Base-by-base conservation (phyloP, 2,888 invertebrate species). In the Diogma glabrata region DNA sequence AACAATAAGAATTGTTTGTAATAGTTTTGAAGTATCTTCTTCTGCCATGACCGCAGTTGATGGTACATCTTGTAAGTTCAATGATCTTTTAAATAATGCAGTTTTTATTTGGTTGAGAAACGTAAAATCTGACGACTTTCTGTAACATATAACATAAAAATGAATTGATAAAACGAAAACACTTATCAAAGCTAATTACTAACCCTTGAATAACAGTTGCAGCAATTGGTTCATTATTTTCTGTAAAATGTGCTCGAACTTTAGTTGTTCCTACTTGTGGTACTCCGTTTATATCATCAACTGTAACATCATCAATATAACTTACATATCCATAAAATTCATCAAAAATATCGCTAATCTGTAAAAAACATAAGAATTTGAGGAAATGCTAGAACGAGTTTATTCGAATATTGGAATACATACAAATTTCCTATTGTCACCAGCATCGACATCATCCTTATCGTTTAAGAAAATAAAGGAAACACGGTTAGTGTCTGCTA, bases 241-340 rank as follows among this genome's bases (percentile, higher is more conserved):
- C 61, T 14, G 81, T 75, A 64, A 81, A 82, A 63, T 81, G 79
- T 14, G 76, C 73, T 47, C 71, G 69, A 46, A 79, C 72, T 52
- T 73, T 72, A 0, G 76, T 76, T 51, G 62, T 56, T 56, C 70
- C 66, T 4, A 66, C 67, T 4, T 64, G 59, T 2, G 70, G 63
- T 9, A 66, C 61, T 45, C 75, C 75, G 48, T 57, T 57, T 20
- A 55, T 54, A 60, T 72, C 66, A 24, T 67, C 67, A 2, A 68
- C 69, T 43, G 71, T 61, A 51, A 77, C 71, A 52, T 73, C 71
- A 64, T 81, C 80, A 53, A 79, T 73, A 63, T 77, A 76, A 62
- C 81, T 81, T 36, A 67, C 69, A 68, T 76, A 75, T 22, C 60
- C 60, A 63, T 79, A 76, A 3, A 69, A 69, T 2, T 64, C 57